Base-by-base conservation (phyloP, 1,140 invertebrate genomes). In the Ditylenchus dipsaci region DNA sequence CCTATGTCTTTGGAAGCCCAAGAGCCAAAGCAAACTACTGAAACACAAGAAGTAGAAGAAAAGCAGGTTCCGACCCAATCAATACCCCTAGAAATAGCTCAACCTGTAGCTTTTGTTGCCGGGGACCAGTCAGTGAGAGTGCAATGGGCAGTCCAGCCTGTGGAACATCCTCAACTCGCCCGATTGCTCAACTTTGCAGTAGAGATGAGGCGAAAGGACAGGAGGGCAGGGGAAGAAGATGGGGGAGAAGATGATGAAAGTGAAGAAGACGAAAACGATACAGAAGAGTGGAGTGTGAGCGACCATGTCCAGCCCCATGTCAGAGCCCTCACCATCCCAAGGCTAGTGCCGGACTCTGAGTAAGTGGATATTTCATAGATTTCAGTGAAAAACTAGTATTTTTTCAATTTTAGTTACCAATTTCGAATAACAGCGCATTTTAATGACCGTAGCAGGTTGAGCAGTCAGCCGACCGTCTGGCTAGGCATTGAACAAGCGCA, bases 271-370 rank as follows among this genome's bases (percentile, higher is more conserved):
- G 57, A 59, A 23, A 23, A 59, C 23, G 23, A 23, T 59, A 11
- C 13, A 13, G 59, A 61, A 8, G 38, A 60, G 65, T 59, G 63
- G 21, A 21, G 23, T 0, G 67, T 60, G 21, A 42, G 26, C n/a
- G 58, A 30, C 42, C n/a, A 57, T 30, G 67, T 69, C 3, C 67
- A 65, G 57, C 68, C 67, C 27, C 67, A 69, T 38, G 67, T 69
- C 29, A 21, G 67, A 5, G 67, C 67, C 9, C 30, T 68, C 1
- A 69, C 67, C 27, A 33, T 69, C 13, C 64, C 66, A 29, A 53
- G 33, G 1, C 23, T 61, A 33, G 27, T 67, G 15, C 30, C 67
- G 19, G n/a, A 49, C 45, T 65, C 63, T 21, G 63, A 65, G 63
- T 56, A 5, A 61, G 33, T 65, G 19, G 23, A 66, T 33, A 7